Evolutionary conservation across 2,113 vertebrate genomes (phyloP), one percentile per base, ranked within the genome.

Genomic region (Tychaedon coryphoeus): DNA sequence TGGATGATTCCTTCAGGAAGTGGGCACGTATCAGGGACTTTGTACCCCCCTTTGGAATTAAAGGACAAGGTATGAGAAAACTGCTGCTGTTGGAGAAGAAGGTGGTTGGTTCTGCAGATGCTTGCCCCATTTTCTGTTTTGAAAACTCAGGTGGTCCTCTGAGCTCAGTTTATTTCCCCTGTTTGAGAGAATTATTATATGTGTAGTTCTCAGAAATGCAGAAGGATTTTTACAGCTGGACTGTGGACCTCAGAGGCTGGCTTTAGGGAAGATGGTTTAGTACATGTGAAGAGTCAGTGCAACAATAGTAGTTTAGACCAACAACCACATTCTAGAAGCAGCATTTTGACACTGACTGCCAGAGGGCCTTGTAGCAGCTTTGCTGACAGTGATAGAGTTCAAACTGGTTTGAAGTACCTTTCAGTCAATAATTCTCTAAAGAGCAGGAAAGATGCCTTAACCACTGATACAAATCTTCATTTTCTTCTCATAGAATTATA

Each of bases 1-100:
- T 98, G 88, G 98, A 98, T 82, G 97, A 98, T 91, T 98, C 98
- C 87, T 98, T 98, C 96, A 98, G 97, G 85, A 98, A 98, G 74
- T 98, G 98, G 98, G 97, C 98, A 58, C 97, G 97, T 91, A 98
- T 98, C 94, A 97, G 98, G 90, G 98, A 98, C 88, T 98, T 98
- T 80, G 98, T 98, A 92, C 98, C 98, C 38, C 98, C 98, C 40
- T 98, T 98, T 97, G 98, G 98, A 90, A 98, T 98, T 98, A 98
- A 98, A 98, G 98, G 98, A 94, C 98, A 98, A 98, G 98, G 98
- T 98, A 98, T 70, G 97, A 79, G 57, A 84, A 85, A 83, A 85
- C 45, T 33, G n/a, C 43, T 75, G n/a, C 43, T 70, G 5, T 29
- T 82, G 54, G n/a, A 90, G 69, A 42, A 67, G 23, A 60, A 81